These are phyloP conservation scores for Toxotes chatareus DNA, from an alignment of 2,113 vertebrate genomes.

Conservation along the genomic window DNA sequence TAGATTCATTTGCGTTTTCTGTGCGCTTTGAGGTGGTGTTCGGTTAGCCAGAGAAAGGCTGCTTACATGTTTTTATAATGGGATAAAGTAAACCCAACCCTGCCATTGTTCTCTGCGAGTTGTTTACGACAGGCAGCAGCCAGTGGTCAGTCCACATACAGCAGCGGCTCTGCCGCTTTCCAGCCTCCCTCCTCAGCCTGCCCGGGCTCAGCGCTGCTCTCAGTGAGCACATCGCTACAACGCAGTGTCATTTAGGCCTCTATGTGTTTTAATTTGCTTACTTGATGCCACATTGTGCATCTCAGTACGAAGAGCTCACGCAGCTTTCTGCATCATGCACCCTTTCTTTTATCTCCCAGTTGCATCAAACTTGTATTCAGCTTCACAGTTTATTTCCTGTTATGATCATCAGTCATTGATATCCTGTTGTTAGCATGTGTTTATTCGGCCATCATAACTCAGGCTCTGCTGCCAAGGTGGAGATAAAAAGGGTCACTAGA, in stretches of 20 bases:
- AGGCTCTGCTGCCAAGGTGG: not conserved
- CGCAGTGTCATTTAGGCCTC: not conserved
- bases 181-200: conserved; percentile 19
- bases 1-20: not conserved
- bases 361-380: not conserved
- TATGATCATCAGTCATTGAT: conserved; percentile 4
- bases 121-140: conserved; percentile 82
- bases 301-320: not conserved
- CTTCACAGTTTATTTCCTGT: not conserved
- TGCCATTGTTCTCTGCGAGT: conserved; percentile 82
- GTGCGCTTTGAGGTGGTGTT: not conserved
- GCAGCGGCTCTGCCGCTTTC: conserved; percentile 36
- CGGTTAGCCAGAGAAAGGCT: not conserved
- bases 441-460: not conserved
- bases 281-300: conserved; percentile 1
- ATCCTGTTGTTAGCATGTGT: not conserved
- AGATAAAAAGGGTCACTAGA: conserved; percentile 14
- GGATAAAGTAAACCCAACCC: conserved; percentile 76
- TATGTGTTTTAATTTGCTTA: not conserved
- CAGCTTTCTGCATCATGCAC: conserved; percentile 16
- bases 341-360: not conserved
- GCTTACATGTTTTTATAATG: conserved; percentile 39
- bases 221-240: not conserved
- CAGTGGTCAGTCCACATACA: conserved; percentile 63
- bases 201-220: conserved; percentile 1